Base-by-base conservation (phyloP, 2,797 vertebrate genomes). In the Phoeniculus purpureus region DNA sequence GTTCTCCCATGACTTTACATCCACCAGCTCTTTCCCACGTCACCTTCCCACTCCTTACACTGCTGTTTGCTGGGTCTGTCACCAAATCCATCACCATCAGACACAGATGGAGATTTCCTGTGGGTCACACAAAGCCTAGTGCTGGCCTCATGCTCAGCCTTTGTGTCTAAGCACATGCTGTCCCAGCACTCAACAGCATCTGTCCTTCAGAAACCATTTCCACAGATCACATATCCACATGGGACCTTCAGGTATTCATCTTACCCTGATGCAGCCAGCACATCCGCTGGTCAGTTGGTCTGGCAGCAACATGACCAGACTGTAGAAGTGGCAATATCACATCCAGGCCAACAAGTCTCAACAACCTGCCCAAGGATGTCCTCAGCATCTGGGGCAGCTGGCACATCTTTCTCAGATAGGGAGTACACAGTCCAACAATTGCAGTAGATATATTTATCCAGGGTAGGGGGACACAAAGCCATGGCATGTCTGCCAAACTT, bases 51-150 rank as follows among this genome's bases (percentile, higher is more conserved):
- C 37, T 86, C 77, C 60, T 70, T 8, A 16, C 20, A 0, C 45
- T 52, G 45, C 59, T 16, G 1, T 54, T 68, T 82, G 18, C 37
- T 32, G 45, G 4, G 3, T 59, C 52, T 82, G 70, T 50, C 72
- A 87, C 70, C 61, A 90, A 77, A 90, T 61, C 15, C 76, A 76
- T 89, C 84, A 74, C 55, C 48, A 47, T 14, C 56, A 65, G 62
- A 21, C 51, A 34, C 1, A 15, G 76, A 47, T 19, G 10, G 58
- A 64, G 50, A 43, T 59, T 82, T 72, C 76, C 85, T 83, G 37
- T 47, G 70, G 62, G n/a, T 79, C 71, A 60, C 27, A 3, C 58
- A 76, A 67, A 60, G 29, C 64, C 61, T 27, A 4, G 13, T 17
- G n/a, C 1, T 12, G 11, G 55, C 45, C 70, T 82, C 40, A 3